Base-by-base conservation (phyloP, 2,113 vertebrate genomes). In the Melanerpes formicivorus region DNA sequence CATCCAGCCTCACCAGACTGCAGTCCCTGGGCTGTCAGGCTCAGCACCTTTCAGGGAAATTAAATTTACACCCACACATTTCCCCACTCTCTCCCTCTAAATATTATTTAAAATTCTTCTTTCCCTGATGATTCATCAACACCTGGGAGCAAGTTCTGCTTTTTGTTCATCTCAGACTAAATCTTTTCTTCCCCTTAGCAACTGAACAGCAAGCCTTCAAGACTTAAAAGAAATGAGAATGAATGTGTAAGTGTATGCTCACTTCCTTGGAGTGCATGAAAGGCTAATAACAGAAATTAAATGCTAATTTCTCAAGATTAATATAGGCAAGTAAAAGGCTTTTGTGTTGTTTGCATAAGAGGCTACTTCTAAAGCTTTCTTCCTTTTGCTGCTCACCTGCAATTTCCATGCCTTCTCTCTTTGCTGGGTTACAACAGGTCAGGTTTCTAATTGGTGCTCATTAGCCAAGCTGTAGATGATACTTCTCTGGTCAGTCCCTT, bases 241-340 rank as follows among this genome's bases (percentile, higher is more conserved):
- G 69, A 91, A 82, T 25, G 64, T 90, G 76, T 40, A 92, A 96
- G 79, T 27, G 62, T 90, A 23, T 0, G 6, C 76, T 96, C 0
- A 1, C 82, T 89, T 85, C 89, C 93, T 93, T 27, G 14, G 65
- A 88, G 75, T 80, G 54, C 69, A 22, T 85, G 92, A 94, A 94
- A 78, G 62, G 84, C 91, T 95, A 95, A 96, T 94, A 93, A 87
- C 87, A 93, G 94, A 96, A 93, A 96, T 93, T 90, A 93, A 96
- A 96, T 94, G 95, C 76, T 93, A 92, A 96, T 94, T 93, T 92
- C 40, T 60, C 32, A 44, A 80, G 65, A 94, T 90, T 94, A 85
- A 89, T 90, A 91, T 44, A 80, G 54, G 40, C 64, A 92, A 85
- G 71, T 66, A 66, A 80, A 93, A 89, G 60, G 72, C 17, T 90